Conservation (phyloP, 2,113 vertebrate genomes). For the Struthidea cinerea region DNA sequence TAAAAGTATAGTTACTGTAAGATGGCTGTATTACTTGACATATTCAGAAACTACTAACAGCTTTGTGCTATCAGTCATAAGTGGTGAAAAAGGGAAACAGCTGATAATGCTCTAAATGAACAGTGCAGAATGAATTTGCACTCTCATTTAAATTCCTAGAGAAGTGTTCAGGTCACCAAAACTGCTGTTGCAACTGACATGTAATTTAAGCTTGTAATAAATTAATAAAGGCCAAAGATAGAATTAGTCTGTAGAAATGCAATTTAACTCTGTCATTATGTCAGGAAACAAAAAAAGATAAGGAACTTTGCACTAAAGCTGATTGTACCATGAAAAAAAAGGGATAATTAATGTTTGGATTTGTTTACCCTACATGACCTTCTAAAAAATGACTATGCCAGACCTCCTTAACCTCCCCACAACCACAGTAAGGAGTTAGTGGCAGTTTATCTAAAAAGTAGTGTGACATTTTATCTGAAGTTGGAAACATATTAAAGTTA, state of each 20-base stretch:
- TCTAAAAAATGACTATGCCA: background rate
- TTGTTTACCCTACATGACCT: background rate
- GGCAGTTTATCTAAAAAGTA: background rate
- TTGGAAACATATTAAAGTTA: background rate
- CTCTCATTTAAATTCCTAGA: background rate
- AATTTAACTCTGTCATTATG: background rate
- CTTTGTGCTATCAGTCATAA: background rate
- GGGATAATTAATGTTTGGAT: background rate
- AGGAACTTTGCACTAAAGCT: background rate
- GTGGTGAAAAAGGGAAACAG: background rate
- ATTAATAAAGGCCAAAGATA: background rate
- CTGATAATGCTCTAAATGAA: background rate
- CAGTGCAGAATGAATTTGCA: background rate
- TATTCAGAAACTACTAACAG: background rate
- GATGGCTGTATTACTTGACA: background rate
- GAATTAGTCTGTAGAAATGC: background rate
- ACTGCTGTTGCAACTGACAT: background rate
- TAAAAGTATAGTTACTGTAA: background rate
- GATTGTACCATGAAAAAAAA: background rate
- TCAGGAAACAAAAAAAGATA: background rate
- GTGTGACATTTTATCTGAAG: background rate
- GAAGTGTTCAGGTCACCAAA: background rate
- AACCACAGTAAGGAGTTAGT: background rate
- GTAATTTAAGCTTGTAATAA: background rate
- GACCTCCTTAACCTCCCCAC: background rate